Conservation (phyloP, 1,140 invertebrate genomes). For the Drosophila navojoa region DNA sequence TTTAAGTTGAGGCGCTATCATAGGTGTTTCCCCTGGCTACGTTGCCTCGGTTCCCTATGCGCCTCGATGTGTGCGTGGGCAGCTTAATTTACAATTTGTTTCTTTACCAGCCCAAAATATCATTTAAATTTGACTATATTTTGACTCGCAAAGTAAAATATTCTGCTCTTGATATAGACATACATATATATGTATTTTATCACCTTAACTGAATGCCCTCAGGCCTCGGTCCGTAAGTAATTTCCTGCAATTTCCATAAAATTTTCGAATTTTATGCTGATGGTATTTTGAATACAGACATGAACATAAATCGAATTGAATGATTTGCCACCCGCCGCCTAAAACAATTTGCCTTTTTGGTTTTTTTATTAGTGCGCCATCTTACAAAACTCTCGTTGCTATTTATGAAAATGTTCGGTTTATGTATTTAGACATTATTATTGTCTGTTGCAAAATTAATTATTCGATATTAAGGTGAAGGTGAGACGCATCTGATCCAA, state of each 20-base stretch:
- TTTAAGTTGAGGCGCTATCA: conserved; percentile 47
- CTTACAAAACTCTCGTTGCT: conserved; percentile 33
- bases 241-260: conserved; percentile 17
- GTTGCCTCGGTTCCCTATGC: not conserved
- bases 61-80: conserved; percentile 15
- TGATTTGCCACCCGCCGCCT: conserved; percentile 38
- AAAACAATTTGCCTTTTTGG: conserved; percentile 5
- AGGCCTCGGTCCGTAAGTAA: conserved; percentile 20
- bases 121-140: conserved; percentile 25
- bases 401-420: conserved; percentile 26
- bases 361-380: conserved; percentile 21
- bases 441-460: conserved; percentile 58
- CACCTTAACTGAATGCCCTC: conserved; percentile 5
- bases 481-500: conserved; percentile 72
- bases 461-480: conserved; percentile 78
- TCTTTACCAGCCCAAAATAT: conserved; percentile 24
- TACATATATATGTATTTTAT: not conserved
- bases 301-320: conserved; percentile 27
- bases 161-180: no score
- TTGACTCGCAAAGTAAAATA: conserved; percentile 9
- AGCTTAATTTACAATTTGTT: conserved; percentile 30
- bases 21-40: conserved; percentile 20
- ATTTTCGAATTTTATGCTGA: conserved; percentile 16
- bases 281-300: conserved; percentile 20
- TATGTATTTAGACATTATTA: conserved; percentile 37